These are phyloP conservation scores for Sisyra nigra DNA, from an alignment of 2,888 invertebrate genomes.

Conservation along the genomic window DNA sequence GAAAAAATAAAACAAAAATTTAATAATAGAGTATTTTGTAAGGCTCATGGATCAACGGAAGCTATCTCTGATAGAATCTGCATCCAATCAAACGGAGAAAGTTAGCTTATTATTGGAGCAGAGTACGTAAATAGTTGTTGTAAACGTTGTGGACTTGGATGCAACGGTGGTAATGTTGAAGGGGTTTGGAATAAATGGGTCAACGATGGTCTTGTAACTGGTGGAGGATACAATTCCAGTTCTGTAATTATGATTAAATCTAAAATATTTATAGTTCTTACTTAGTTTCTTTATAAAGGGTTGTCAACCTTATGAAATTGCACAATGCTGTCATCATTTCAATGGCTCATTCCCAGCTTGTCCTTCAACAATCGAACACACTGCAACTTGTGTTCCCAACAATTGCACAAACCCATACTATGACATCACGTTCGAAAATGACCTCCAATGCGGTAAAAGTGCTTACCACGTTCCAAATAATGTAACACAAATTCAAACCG, in stretches of 20 bases:
- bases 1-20: no score
- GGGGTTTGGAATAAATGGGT: conserved; percentile 83
- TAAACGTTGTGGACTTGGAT: conserved; percentile 60
- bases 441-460: conserved; percentile 57
- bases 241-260: no score
- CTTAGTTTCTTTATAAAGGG: no score
- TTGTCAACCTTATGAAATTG: conserved; percentile 73
- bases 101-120: conserved; percentile 62
- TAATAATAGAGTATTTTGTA: conserved; percentile 3
- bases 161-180: conserved; percentile 69
- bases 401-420: conserved; percentile 51
- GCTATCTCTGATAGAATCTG: conserved; percentile 83
- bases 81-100: conserved; percentile 56
- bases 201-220: conserved; percentile 69
- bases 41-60: conserved; percentile 81
- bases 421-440: conserved; percentile 47
- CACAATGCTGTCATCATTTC: conserved; percentile 81
- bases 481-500: conserved; percentile 57
- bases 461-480: conserved; percentile 42
- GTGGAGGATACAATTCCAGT: conserved; percentile 59
- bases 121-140: conserved; percentile 78
- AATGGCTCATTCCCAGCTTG: conserved; percentile 62
- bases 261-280: no score
- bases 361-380: no score
- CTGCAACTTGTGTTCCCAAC: conserved; percentile 51